Conservation (phyloP, 2,797 vertebrate genomes). For the Microctenopoma steveboyesi region DNA sequence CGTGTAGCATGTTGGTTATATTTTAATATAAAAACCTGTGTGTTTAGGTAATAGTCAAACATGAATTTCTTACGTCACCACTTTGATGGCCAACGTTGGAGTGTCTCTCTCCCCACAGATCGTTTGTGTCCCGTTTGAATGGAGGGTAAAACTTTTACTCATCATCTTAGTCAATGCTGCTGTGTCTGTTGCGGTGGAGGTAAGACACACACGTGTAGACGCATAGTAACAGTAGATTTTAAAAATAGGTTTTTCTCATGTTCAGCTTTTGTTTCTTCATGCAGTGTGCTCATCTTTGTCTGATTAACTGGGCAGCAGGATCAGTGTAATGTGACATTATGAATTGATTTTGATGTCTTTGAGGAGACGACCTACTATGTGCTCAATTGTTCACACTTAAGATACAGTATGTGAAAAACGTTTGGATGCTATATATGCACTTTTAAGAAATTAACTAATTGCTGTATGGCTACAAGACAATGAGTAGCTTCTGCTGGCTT, state of each 20-base stretch:
- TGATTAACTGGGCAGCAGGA: conserved; percentile 44
- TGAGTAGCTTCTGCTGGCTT: conserved; percentile 31
- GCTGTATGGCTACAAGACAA: conserved; percentile 2
- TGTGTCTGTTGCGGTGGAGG: conserved; percentile 90
- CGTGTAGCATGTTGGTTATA: neutral
- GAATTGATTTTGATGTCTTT: conserved; percentile 2
- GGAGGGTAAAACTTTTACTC: conserved; percentile 87
- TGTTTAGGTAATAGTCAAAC: neutral
- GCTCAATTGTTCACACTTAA: conserved; percentile 1
- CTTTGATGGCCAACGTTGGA: neutral
- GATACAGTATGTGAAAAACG: neutral
- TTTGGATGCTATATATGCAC: neutral
- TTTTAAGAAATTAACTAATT: conserved; percentile 11
- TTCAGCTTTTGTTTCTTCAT: conserved; percentile 63
- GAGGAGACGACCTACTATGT: conserved; percentile 4
- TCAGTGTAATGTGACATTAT: conserved; percentile 29
- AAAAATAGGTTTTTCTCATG: conserved; percentile 45
- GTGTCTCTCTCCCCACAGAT: conserved; percentile 78
- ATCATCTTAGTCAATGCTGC: conserved; percentile 87
- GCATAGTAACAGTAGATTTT: conserved; percentile 1
- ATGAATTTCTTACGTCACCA: neutral
- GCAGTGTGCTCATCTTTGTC: conserved; percentile 73
- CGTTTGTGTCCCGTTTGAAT: conserved; percentile 90
- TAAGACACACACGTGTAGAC: conserved; percentile 77
- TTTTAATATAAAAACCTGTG: neutral